phyloP scores from a whole-genome alignment of 2,888 invertebrate genomes.

The Petrolisthes manimaculis region DNA sequence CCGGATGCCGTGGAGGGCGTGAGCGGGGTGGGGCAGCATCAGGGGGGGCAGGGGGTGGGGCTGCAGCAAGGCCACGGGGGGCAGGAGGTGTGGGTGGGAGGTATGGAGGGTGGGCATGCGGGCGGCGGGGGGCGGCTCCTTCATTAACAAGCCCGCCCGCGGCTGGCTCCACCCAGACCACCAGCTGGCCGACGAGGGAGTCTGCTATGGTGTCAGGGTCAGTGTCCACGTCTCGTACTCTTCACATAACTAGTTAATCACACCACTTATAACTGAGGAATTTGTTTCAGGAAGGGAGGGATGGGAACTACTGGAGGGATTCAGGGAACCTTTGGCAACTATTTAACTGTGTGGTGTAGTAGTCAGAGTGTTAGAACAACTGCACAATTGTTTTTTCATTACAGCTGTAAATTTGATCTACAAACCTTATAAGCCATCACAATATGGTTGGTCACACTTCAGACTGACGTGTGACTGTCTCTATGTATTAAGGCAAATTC shows the following conservation, averaged over 20 bases:
- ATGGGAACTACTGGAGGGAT: background rate
- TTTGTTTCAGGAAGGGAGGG: slow-evolving; percentile 9
- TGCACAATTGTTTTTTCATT: too few species aligned
- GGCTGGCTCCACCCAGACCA: slow-evolving; percentile 76
- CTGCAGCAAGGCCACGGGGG: slow-evolving; percentile 40
- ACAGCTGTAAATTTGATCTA: too few species aligned
- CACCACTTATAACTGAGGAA: too few species aligned
- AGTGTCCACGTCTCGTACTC: slow-evolving; percentile 5
- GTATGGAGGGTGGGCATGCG: slow-evolving; percentile 55
- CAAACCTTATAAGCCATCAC: too few species aligned
- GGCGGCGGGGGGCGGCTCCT: slow-evolving; percentile 61
- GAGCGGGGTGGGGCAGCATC: slow-evolving; percentile 36
- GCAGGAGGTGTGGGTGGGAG: slow-evolving; percentile 40
- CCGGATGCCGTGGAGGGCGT: slow-evolving; percentile 61
- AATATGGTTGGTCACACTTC: too few species aligned
- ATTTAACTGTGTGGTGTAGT: too few species aligned
- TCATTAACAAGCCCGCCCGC: slow-evolving; percentile 80
- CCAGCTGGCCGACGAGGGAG: slow-evolving; percentile 63
- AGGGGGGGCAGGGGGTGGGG: slow-evolving; percentile 40
- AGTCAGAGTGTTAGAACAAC: too few species aligned
- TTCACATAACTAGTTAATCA: background rate
- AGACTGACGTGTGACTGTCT: too few species aligned
- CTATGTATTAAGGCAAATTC: too few species aligned
- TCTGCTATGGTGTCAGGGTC: slow-evolving; percentile 64
- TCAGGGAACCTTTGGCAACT: too few species aligned